Base-by-base conservation (phyloP, 1,140 invertebrate genomes). In the Formica exsecta region DNA sequence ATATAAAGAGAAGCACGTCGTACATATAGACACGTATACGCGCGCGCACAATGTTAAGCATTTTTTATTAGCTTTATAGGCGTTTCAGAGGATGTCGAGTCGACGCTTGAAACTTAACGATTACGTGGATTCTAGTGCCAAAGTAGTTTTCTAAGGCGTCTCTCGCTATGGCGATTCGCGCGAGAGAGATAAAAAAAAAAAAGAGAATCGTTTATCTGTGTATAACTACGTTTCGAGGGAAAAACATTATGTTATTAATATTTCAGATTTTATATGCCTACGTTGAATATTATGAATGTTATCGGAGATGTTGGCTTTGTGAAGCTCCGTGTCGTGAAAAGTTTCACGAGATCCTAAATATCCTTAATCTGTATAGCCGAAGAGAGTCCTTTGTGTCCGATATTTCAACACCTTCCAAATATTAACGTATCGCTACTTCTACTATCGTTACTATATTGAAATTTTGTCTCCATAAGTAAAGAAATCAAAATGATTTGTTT, bases 241-340 rank as follows among this genome's bases (percentile, higher is more conserved):
- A 75, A 88, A 85, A 89, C 83, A 84, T 89, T 92, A 76, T 79
- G 92, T 93, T 94, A 93, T 86, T 75, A 70, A 92, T 88, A 90
- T 91, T 93, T 91, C 90, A 94, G 81, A 94, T 94, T 94, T 94
- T 94, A 94, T 93, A 93, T 86, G 89, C 81, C 93, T 94, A 71
- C 87, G 93, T 94, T 94, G 86, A 91, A 89, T 93, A 90, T 92
- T 91, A 85, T 73, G 83, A 88, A 92, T 64, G 87, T 89, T 61
- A 87, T 86, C 86, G 89, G 29, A 51, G 48, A 91, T 89, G 76
- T 93, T 91, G 87, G 70, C 79, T 81, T 81, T 76, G 70, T 76
- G 66, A 88, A 73, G 84, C 62, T 88, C 66, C 41, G 41, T 57
- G n/a, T 29, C 48, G 87, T 73, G 36, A 51, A 61, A 77, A 44